Evolutionary conservation across 2,888 invertebrate genomes (phyloP), one percentile per base, ranked within the genome.

Genomic region (Selenia dentaria): DNA sequence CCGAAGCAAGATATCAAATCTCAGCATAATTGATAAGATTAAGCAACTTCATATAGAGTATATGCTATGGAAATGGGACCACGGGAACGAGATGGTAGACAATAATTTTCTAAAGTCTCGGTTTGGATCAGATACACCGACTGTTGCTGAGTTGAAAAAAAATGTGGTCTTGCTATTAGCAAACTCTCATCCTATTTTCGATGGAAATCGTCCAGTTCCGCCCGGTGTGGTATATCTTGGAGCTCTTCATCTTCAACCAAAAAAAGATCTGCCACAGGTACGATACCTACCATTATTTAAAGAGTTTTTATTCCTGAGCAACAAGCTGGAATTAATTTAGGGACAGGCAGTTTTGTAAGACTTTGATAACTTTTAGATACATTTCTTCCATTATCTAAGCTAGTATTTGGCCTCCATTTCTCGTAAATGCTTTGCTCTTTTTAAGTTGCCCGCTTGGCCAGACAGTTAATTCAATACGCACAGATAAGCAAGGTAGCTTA

Each of bases 201-300:
- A 53, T 10, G 51, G 62, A 2, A 74, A 70, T 8, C 49, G 72
- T 16, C 69, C 75, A 0, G 63, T 72, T 1, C 68, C 75, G 2
- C 70, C 74, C 0, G 68, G 62, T 18, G 59, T 69, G 0, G 35
- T 70, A 0, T 59, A 61, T 48, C 50, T 73, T 6, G 72, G 71
- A 16, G 67, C 57, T 13, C 25, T 69, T 0, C 70, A 73, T 53
- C 36, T 66, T 36, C 45, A 66, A 12, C 66, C 67, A 0, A 35
- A 32, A 0, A 62, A 70, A 37, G 46, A 59, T 8, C 35, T 74
- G 4, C 66, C 73, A 4, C 6, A 60, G 67, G 73, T 73, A 56
- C 4, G n/a, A n/a, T n/a, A n/a, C n/a, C n/a, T n/a, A n/a, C n/a
- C n/a, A n/a, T n/a, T n/a, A n/a, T n/a, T n/a, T n/a, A n/a, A n/a